Evolutionary conservation across 2,113 vertebrate genomes (phyloP), one percentile per base, ranked within the genome.

Genomic region (Hypocryptadius cinnamomeus): DNA sequence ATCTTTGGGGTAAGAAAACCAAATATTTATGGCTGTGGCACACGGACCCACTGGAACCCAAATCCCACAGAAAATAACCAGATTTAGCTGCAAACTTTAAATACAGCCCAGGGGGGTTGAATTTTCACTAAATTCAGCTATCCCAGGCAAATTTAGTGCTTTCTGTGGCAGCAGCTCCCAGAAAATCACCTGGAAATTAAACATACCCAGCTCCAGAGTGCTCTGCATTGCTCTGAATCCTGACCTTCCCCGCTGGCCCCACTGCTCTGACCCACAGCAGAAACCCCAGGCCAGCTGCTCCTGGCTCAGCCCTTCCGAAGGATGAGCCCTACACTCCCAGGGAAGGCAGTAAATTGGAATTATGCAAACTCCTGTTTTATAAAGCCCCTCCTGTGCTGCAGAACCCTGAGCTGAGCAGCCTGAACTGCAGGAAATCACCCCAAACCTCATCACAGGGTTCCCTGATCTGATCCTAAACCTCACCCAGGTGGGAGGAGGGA

Each of bases 161-260:
- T 64, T 90, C 30, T 48, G 80, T 5, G 2, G 47, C 59, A 60
- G 47, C 27, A 3, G 89, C 33, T 86, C 30, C 33, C 73, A 81
- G 86, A 54, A 93, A 89, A 91, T 88, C 93, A 79, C 89, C 92
- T 90, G 88, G 72, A 84, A 95, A 78, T 74, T 15, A 47, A 71
- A 31, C 7, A 10, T 0, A 0, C 27, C 65, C 56, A n/a, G 37
- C 51, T 78, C 28, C 77, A 47, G 50, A 70, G 77, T 64, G 23
- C 39, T 37, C 35, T 40, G 76, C 72, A 80, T 73, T 42, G 64
- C 82, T 78, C 64, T 47, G 90, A 76, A 88, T 35, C 59, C 65
- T 53, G 81, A 53, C 74, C 66, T 57, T 42, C 77, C 72, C 81
- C 15, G 50, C 44, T 85, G 92, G 73, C 85, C 73, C 54, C 79